These are phyloP conservation scores for Ametastegia equiseti DNA, from an alignment of 2,888 invertebrate species.

Conservation along the genomic window DNA sequence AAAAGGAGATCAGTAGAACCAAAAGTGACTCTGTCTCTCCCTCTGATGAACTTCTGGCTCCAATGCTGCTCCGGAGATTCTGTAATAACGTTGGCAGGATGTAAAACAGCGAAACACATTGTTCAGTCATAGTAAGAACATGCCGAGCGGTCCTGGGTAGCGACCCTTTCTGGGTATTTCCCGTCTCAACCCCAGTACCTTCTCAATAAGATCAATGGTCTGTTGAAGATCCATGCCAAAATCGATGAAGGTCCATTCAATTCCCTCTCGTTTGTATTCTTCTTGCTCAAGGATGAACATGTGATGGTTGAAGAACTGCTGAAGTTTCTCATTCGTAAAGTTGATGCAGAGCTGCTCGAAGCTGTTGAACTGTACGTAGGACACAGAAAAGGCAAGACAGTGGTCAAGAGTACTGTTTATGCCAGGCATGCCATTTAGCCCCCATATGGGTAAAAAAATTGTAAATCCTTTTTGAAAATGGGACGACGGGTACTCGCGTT, in stretches of 20 bases:
- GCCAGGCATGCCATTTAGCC: slow-evolving; percentile 47
- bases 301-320: slow-evolving; percentile 89
- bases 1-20: neutral
- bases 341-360: slow-evolving; percentile 89
- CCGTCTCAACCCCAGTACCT: slow-evolving; percentile 77
- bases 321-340: slow-evolving; percentile 88
- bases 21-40: neutral
- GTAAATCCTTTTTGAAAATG: neutral
- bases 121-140: slow-evolving; percentile 43
- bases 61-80: neutral
- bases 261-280: slow-evolving; percentile 86
- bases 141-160: slow-evolving; percentile 47
- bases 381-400: slow-evolving; percentile 65
- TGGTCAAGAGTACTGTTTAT: slow-evolving; percentile 68
- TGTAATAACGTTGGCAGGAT: neutral
- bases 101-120: slow-evolving; percentile 34
- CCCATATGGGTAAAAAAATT: neutral
- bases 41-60: neutral
- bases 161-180: slow-evolving; percentile 47
- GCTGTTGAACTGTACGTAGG: slow-evolving; percentile 81
- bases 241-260: slow-evolving; percentile 88
- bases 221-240: slow-evolving; percentile 90
- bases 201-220: slow-evolving; percentile 89
- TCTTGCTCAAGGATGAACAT: slow-evolving; percentile 90
- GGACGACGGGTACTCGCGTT: neutral